Conservation (phyloP, 1,140 invertebrate genomes). For the Drosophila watanabei region DNA sequence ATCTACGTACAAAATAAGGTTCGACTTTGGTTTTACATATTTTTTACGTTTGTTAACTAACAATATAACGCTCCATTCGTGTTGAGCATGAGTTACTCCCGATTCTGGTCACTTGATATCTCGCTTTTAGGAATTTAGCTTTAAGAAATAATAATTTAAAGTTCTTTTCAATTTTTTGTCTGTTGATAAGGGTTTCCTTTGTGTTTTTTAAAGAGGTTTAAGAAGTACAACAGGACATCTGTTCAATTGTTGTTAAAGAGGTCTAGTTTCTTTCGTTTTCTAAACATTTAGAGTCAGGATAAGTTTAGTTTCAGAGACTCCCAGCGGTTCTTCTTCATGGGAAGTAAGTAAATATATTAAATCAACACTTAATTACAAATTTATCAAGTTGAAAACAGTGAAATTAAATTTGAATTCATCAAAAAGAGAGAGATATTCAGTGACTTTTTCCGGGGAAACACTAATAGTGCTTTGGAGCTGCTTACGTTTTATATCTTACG, state of each 20-base stretch:
- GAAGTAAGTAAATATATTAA: background rate
- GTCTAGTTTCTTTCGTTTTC: background rate
- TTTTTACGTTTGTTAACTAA: conserved; percentile 8
- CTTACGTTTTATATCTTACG: conserved; percentile 11
- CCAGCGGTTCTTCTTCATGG: too few relatives aligned
- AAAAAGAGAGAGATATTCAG: background rate
- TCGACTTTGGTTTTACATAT: conserved; percentile 28
- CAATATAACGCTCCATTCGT: background rate
- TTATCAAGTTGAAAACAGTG: background rate
- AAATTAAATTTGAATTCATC: background rate
- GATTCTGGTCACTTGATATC: background rate
- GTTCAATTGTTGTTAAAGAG: background rate
- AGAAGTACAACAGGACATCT: too few relatives aligned
- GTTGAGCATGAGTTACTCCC: conserved; percentile 12
- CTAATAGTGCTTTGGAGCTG: background rate
- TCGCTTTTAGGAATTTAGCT: background rate
- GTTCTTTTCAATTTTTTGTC: too few relatives aligned
- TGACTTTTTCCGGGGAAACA: background rate
- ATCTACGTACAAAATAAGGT: conserved; percentile 24
- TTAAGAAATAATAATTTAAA: too few relatives aligned
- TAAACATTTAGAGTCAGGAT: background rate
- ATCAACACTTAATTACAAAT: too few relatives aligned
- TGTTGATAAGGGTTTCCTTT: too few relatives aligned
- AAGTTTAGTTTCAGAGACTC: background rate
- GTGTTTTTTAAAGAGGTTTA: too few relatives aligned